Evolutionary conservation across 2,888 invertebrate species (phyloP).

Genomic region (Siphlonurus alternatus): DNA sequence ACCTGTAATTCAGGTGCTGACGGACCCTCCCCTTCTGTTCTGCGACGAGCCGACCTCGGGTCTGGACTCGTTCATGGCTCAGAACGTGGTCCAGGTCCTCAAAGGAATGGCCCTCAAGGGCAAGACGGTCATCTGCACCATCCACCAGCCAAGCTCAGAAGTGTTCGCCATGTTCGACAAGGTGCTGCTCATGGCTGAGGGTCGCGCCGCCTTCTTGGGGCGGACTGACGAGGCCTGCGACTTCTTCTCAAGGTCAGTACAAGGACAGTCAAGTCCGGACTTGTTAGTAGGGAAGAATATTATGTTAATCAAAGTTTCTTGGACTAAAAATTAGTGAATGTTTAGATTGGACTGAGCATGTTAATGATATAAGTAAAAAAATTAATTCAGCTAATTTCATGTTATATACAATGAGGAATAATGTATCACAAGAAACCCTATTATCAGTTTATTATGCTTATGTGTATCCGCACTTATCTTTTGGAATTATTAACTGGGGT

Average conservation of each 20-base stretch:
- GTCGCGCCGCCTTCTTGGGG: slow-evolving; percentile 76
- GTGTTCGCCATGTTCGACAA: slow-evolving; percentile 80
- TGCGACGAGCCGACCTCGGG: slow-evolving; percentile 97
- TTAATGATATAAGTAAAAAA: no score
- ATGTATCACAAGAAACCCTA: no score
- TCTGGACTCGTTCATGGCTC: slow-evolving; percentile 92
- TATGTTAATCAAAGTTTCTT: no score
- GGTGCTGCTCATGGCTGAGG: slow-evolving; percentile 77
- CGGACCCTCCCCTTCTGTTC: slow-evolving; percentile 87
- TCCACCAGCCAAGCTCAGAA: slow-evolving; percentile 92
- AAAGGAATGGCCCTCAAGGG: slow-evolving; percentile 35
- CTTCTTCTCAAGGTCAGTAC: slow-evolving; percentile 61
- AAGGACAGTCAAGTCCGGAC: no score
- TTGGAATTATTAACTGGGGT: no score
- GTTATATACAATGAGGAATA: no score
- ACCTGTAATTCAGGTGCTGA: slow-evolving; percentile 55
- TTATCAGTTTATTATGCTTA: no score
- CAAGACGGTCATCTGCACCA: slow-evolving; percentile 80
- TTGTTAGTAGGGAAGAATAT: no score
- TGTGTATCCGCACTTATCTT: no score
- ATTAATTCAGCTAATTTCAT: no score
- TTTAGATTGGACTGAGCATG: no score
- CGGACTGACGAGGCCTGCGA: slow-evolving; percentile 56
- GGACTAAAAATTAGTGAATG: no score
- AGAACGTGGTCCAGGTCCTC: slow-evolving; percentile 67